These are phyloP conservation scores for Musca domestica DNA, from an alignment of 1,140 invertebrate genomes.

Conservation along the genomic window DNA sequence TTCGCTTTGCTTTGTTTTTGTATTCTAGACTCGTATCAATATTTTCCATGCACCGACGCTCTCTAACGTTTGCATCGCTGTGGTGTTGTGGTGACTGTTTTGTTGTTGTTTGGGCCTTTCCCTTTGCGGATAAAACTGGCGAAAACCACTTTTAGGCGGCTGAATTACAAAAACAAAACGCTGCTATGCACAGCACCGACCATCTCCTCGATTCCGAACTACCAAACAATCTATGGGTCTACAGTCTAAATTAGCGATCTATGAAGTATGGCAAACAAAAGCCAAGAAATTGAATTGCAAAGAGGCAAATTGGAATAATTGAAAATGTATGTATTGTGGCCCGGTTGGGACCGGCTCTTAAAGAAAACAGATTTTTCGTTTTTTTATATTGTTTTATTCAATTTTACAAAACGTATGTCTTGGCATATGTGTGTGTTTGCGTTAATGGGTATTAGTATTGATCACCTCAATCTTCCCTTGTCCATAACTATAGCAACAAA, in stretches of 20 bases:
- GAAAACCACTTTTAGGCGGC: slow-evolving; percentile 11
- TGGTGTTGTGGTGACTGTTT: neutral
- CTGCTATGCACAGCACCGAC: neutral
- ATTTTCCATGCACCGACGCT: neutral
- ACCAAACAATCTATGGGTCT: too few relatives aligned
- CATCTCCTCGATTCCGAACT: too few relatives aligned
- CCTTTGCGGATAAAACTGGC: slow-evolving; percentile 8
- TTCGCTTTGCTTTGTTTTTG: neutral
- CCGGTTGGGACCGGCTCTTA: too few relatives aligned
- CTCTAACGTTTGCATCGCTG: neutral
- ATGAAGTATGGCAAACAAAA: neutral
- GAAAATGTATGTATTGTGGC: too few relatives aligned
- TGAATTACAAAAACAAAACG: neutral
- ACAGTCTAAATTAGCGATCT: too few relatives aligned
- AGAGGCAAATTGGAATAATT: neutral
- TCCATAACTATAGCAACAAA: too few relatives aligned
- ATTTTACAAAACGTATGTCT: too few relatives aligned
- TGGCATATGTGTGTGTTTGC: too few relatives aligned
- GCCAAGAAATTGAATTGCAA: slow-evolving; percentile 8
- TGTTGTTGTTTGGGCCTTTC: neutral
- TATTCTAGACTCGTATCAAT: neutral
- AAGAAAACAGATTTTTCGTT: too few relatives aligned
- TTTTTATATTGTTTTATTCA: too few relatives aligned
- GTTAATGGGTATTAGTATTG: too few relatives aligned
- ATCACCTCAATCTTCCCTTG: too few relatives aligned